phyloP scores from a whole-genome alignment of 2,888 invertebrate species.

The Leptogaster cylindrica region DNA sequence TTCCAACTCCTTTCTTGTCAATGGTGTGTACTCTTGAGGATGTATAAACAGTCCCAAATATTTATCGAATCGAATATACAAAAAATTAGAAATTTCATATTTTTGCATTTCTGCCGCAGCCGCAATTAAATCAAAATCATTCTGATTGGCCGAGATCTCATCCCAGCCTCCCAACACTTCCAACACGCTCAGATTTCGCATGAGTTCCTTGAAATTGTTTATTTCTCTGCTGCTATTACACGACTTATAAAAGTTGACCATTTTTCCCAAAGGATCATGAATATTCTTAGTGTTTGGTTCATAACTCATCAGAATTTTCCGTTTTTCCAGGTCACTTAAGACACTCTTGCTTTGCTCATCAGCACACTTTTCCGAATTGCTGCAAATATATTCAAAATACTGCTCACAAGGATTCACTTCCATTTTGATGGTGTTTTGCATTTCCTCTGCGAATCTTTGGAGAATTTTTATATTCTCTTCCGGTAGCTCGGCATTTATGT shows the following conservation, averaged over 20 bases:
- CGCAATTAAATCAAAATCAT: neutral
- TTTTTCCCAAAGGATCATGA: too few species aligned
- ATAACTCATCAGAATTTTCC: too few species aligned
- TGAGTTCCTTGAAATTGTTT: neutral
- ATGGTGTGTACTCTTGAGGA: too few species aligned
- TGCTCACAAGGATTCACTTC: constrained; percentile 10
- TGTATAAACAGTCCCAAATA: neutral
- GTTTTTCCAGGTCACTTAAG: too few species aligned
- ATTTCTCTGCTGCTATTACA: neutral
- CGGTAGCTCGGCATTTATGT: neutral
- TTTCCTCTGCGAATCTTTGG: neutral
- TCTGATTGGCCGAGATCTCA: neutral
- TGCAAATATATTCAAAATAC: constrained; percentile 12
- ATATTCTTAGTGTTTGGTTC: too few species aligned
- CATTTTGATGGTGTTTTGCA: neutral
- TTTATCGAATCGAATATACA: neutral
- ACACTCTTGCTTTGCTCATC: too few species aligned
- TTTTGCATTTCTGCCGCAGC: neutral
- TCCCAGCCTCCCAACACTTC: constrained; percentile 4
- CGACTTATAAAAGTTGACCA: neutral
- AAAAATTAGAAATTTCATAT: neutral
- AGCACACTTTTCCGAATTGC: too few species aligned
- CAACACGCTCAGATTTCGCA: neutral
- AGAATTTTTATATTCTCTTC: neutral
- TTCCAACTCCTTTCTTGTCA: too few species aligned